These are phyloP conservation scores for Labeo rohita DNA, from an alignment of 2,113 vertebrate genomes.

Conservation along the genomic window DNA sequence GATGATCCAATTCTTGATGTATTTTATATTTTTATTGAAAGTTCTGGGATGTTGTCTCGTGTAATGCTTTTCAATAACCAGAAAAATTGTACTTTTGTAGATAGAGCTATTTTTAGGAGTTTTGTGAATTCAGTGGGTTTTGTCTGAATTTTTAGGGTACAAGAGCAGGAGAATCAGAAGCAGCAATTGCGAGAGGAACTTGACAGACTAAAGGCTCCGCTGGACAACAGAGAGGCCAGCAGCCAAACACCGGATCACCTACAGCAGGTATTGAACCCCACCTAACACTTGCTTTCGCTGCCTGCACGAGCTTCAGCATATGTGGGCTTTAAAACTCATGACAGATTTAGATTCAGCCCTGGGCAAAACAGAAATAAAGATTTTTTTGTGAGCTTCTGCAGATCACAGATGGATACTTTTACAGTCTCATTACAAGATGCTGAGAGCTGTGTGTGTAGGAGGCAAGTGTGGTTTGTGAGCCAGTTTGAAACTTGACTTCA, in stretches of 20 bases:
- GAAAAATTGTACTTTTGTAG: not conserved
- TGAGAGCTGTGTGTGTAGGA: constrained; percentile 31
- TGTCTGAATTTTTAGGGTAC: constrained; percentile 66
- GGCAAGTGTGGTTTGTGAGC: constrained; percentile 33
- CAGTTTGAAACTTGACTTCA: constrained; percentile 24
- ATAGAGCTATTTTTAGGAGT: not conserved
- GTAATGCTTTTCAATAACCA: not conserved
- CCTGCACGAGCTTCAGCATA: not conserved
- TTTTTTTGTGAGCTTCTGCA: not conserved
- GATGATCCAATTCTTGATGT: not conserved
- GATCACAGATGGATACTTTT: constrained; percentile 31
- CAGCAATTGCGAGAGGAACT: constrained; percentile 75
- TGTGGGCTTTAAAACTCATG: not conserved
- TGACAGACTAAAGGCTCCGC: constrained; percentile 69
- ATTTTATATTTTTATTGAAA: not conserved
- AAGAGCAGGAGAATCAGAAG: constrained; percentile 80
- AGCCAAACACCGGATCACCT: constrained; percentile 71
- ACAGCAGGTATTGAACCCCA: constrained; percentile 62
- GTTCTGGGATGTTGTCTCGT: not conserved
- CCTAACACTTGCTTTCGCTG: not conserved
- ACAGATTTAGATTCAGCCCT: constrained; percentile 8
- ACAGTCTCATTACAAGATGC: constrained; percentile 34
- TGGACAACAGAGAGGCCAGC: constrained; percentile 74
- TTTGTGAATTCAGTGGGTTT: not conserved
- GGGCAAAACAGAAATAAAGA: not conserved